Conservation (phyloP, 2,113 vertebrate genomes). For the Motacilla alba region DNA sequence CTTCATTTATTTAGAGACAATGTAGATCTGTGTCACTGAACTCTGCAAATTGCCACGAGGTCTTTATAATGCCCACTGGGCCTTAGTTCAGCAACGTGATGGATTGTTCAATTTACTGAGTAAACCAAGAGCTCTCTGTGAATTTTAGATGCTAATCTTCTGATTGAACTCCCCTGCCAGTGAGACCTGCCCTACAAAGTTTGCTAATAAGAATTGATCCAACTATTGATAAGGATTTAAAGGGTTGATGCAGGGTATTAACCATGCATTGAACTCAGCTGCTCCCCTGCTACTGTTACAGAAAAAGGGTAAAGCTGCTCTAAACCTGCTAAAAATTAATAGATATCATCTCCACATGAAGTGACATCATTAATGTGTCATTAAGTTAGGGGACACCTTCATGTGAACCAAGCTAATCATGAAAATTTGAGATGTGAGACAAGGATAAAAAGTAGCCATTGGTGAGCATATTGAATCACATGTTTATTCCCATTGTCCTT, state of each 20-base stretch:
- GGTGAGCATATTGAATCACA: neutral
- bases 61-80: neutral
- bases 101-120: constrained; percentile 16
- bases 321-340: neutral
- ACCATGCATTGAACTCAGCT: neutral
- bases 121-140: neutral
- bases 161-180: neutral
- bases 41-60: neutral
- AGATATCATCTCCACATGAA: neutral
- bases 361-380: neutral
- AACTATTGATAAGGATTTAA: neutral
- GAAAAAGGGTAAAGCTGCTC: neutral
- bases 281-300: neutral
- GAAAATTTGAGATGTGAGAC: neutral
- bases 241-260: neutral
- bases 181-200: neutral
- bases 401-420: neutral
- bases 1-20: neutral
- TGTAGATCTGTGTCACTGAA: neutral
- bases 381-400: neutral
- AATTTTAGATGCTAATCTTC: constrained; percentile 23
- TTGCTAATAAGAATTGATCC: constrained; percentile 20
- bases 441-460: neutral
- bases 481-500: neutral
- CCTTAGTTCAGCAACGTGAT: neutral